Evolutionary conservation across 2,888 invertebrate genomes (phyloP), one percentile per base, ranked within the genome.

Genomic region (Artemia sinica): DNA sequence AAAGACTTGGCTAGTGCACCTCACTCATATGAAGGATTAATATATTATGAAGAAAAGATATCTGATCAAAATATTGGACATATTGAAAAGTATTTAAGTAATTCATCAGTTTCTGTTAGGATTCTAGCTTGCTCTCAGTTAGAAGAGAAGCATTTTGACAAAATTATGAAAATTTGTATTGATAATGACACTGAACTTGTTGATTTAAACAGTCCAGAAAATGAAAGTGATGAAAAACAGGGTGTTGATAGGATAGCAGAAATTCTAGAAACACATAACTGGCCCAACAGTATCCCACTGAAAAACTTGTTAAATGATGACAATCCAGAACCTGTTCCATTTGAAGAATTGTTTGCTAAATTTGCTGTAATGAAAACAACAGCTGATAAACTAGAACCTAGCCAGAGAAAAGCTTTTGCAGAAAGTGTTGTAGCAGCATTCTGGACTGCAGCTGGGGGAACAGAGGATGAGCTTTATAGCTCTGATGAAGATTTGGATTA

Each of bases 381-480:
- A 10, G 63, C 63, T n/a, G 63, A 58, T 1, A 58, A 58, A 58
- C 28, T 58, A 58, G 63, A 58, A n/a, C 63, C 63, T 10, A n/a
- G 28, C 8, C 8, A n/a, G 28, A 58, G 63, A 58, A 58, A 58
- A 10, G 14, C 28, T n/a, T 58, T 58, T 10, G 63, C 63, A 18
- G 63, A 58, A 58, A 58, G 11, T 58, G 63, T 58, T 58, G 63
- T 58, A 28, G n/a, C 63, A 8, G 63, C n/a, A 10, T 58, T 58
- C 63, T 58, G 63, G 63, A 58, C n/a, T n/a, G 12, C 63, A 58
- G 28, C 28, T 18, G 63, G 63, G 8, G 63, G 63, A 58, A 8
- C 63, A 9, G n/a, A 28, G n/a, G 63, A 58, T 58, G 63, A 58
- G 63, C 63, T 58, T 58, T n/a, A 58, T 58, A 58, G 63, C 28